phyloP scores from a whole-genome alignment of 2,113 vertebrate species.

The Pelvicachromis taeniatus region DNA sequence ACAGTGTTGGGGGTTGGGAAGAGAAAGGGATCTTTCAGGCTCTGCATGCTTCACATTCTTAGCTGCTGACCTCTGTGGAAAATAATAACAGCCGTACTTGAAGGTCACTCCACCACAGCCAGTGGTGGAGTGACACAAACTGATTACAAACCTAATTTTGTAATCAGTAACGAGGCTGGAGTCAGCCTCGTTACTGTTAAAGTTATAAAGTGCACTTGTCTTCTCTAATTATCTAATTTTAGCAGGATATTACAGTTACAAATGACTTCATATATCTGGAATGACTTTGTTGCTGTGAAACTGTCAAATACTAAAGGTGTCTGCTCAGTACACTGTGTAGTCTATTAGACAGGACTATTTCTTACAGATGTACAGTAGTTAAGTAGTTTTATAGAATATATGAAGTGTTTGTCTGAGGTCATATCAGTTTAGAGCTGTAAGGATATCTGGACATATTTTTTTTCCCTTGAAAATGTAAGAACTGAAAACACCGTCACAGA shows the following conservation, averaged over 20 bases:
- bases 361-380: neutral
- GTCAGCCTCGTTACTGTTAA: too few species aligned
- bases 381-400: neutral
- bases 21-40: conserved; percentile 52
- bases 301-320: neutral
- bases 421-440: neutral
- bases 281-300: neutral
- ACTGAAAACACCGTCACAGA: neutral
- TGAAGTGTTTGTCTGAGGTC: neutral
- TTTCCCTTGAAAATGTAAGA: neutral
- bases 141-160: too few species aligned
- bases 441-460: neutral
- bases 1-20: conserved; percentile 35
- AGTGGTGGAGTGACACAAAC: neutral
- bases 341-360: neutral
- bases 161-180: too few species aligned
- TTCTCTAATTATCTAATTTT: neutral
- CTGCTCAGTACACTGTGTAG: neutral
- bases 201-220: neutral
- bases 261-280: neutral
- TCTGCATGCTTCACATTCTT: conserved; percentile 71
- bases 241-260: neutral
- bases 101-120: conserved; percentile 52
- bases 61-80: conserved; percentile 73
- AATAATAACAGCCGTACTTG: conserved; percentile 68